A percentile compares a stretch with the other conserved stretches of the same genome.
Conservation (phyloP, 2,797 vertebrate species). For the Chaetodon trifasciatus region DNA sequence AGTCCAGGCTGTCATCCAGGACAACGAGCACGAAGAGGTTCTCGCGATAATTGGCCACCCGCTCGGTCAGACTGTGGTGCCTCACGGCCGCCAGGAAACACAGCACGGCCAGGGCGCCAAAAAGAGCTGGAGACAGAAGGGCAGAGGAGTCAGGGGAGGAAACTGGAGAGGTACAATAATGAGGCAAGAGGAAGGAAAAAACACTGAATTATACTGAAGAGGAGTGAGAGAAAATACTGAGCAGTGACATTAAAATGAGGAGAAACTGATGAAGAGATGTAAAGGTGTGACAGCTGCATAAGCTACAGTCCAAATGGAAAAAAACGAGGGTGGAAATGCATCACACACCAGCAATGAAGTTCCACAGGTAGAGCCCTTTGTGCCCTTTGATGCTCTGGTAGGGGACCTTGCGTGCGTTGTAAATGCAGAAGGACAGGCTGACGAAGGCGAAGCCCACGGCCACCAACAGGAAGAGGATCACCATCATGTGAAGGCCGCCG, state of each 20-base stretch:
- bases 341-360: constrained; percentile 91
- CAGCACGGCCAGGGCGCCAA: constrained; percentile 83
- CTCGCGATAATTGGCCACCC: constrained; percentile 93
- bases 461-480: constrained; percentile 91
- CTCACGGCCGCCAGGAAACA: constrained; percentile 90
- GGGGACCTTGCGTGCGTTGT: constrained; percentile 93
- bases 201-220: background rate
- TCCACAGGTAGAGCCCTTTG: constrained; percentile 95
- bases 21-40: constrained; percentile 90
- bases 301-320: background rate
- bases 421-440: constrained; percentile 94
- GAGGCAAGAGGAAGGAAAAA: background rate
- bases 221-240: background rate
- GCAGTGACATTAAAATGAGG: background rate
- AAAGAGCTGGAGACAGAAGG: constrained; percentile 82
- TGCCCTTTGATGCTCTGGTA: constrained; percentile 95
- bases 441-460: constrained; percentile 91
- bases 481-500: constrained; percentile 89
- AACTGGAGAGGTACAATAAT: background rate
- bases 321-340: background rate
- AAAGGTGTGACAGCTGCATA: background rate
- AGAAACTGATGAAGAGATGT: background rate
- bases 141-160: background rate
- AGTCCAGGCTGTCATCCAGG: constrained; percentile 89
- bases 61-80: constrained; percentile 89